Percentiles rank a stretch among this genome's conserved stretches.
Evolutionary conservation across 1,140 invertebrate species (phyloP).

Genomic region (Drosophila pruinosa): DNA sequence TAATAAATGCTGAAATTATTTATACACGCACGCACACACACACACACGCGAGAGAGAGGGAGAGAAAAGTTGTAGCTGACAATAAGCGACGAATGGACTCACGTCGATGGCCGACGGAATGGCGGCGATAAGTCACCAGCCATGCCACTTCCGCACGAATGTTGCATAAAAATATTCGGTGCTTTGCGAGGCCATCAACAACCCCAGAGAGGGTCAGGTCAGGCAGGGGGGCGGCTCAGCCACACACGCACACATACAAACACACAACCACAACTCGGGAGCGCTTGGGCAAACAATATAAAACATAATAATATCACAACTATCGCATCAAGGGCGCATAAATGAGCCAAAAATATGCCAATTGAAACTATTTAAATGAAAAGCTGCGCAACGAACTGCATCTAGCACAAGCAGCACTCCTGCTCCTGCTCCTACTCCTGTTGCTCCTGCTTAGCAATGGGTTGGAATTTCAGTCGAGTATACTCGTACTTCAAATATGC

Average conservation of each 20-base stretch:
- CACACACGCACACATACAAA: background rate
- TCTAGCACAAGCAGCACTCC: conserved; percentile 4
- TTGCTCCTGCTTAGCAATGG: background rate
- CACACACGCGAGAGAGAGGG: conserved; percentile 4
- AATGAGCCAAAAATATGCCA: conserved; percentile 47
- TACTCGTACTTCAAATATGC: conserved; percentile 41
- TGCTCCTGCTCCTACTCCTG: background rate
- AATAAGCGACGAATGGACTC: conserved; percentile 39
- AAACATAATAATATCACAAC: conserved; percentile 43
- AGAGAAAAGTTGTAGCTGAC: conserved; percentile 16
- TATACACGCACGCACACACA: conserved; percentile 59
- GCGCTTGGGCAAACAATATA: background rate
- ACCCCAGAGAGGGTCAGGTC: background rate
- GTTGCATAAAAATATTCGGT: conserved; percentile 52
- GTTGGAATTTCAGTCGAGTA: conserved; percentile 26
- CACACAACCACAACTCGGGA: background rate
- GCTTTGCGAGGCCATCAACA: conserved; percentile 5
- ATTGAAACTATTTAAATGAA: conserved; percentile 73
- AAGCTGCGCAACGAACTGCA: conserved; percentile 21
- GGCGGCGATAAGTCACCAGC: conserved; percentile 76
- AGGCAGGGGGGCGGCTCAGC: background rate
- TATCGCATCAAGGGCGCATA: conserved; percentile 32
- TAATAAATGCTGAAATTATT: conserved; percentile 77
- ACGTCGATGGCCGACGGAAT: conserved; percentile 56
- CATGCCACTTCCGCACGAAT: conserved; percentile 69